Evolutionary conservation across 2,113 vertebrate species (phyloP), one percentile per base, ranked within the genome.

Genomic region (Corythornis vintsioides): DNA sequence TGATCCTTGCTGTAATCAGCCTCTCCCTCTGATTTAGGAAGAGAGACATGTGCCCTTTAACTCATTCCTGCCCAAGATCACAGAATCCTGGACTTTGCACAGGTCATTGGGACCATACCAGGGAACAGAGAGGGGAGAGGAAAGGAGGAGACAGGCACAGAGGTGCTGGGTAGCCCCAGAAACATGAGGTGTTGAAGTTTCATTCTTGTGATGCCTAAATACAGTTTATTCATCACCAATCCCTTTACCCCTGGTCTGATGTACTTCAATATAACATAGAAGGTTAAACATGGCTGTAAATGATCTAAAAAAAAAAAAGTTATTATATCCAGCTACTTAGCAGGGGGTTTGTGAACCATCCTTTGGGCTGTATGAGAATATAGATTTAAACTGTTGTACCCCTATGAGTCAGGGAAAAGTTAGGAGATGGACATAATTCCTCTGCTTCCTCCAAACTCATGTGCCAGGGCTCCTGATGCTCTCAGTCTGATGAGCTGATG

Each of bases 401-500:
- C 13, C 4, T 10, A 14, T 0, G 2, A 57, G 15, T 48, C 18
- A 72, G 19, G 18, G 15, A 47, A 86, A 80, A 38, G 38, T 38
- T 38, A 38, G 38, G 38, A 38, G 38, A 38, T 38, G 38, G 38
- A 11, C 38, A 38, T 38, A 38, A 38, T 38, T 38, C 10, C 38
- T 76, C 29, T 86, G 25, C 8, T 45, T 45, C 45, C 45, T 45
- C 45, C n/a, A 6, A 14, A 13, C 0, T 2, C 21, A 7, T 0
- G 0, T 38, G 38, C 38, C 38, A 38, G 38, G 38, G 38, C 38
- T 38, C 38, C 38, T 38, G 38, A 38, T 38, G 38, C 38, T 38
- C 38, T 38, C 38, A 38, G 38, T 38, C 38, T 19, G 25, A 21
- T 0, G 0, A 40, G 65, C 13, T 19, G 5, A 52, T 21, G 25